A percentile compares a stretch with the other conserved stretches of the same genome.
Evolutionary conservation across 1,140 invertebrate species (phyloP).

Genomic region (Himalopsyche phryganea): DNA sequence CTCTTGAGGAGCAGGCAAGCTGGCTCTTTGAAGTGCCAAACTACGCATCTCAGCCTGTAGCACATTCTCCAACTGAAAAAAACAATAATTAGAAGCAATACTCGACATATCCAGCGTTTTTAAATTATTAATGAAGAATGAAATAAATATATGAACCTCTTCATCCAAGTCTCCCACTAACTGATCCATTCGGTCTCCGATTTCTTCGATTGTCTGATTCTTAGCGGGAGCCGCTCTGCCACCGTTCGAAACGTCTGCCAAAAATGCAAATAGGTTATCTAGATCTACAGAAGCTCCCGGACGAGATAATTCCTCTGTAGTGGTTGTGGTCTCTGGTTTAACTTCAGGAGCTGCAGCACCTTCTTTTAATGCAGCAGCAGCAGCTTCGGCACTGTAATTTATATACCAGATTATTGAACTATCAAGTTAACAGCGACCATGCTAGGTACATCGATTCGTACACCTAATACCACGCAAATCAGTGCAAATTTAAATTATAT

Average conservation of each 20-base stretch:
- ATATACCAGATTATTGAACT: background rate
- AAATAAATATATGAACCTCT: slow-evolving; percentile 42
- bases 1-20: slow-evolving; percentile 44
- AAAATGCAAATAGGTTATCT: slow-evolving; percentile 90
- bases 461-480: no score
- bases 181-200: slow-evolving; percentile 78
- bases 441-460: no score
- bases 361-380: slow-evolving; percentile 49
- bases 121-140: no score
- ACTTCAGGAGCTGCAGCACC: slow-evolving; percentile 24
- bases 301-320: slow-evolving; percentile 52
- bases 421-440: no score
- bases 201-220: slow-evolving; percentile 75
- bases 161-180: slow-evolving; percentile 77
- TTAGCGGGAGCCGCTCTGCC: slow-evolving; percentile 54
- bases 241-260: slow-evolving; percentile 73
- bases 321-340: slow-evolving; percentile 38
- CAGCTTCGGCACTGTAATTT: slow-evolving; percentile 34
- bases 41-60: slow-evolving; percentile 48
- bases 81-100: no score
- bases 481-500: no score
- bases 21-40: slow-evolving; percentile 44
- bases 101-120: no score
- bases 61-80: slow-evolving; percentile 47
- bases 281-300: slow-evolving; percentile 75